Percentiles rank a stretch among this genome's conserved stretches.
These are phyloP conservation scores for Gephyroberyx darwinii DNA, from an alignment of 2,797 vertebrate genomes.

Conservation along the genomic window DNA sequence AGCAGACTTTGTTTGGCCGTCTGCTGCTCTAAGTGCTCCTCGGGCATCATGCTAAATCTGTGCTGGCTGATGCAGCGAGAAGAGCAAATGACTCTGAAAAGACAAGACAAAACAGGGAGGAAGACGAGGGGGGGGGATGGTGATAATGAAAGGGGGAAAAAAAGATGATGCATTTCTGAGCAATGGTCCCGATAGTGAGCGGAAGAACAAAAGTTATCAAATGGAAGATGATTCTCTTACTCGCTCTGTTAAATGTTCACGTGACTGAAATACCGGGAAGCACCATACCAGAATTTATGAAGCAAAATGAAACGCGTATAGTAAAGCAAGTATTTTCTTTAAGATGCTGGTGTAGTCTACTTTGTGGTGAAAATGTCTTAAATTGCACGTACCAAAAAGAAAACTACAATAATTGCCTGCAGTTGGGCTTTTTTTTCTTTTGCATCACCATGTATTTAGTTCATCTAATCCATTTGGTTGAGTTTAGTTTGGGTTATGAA, in stretches of 20 bases:
- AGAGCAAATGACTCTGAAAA: constrained; percentile 37
- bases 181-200: too few species aligned
- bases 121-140: not conserved
- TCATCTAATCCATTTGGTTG: not conserved
- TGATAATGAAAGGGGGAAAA: too few species aligned
- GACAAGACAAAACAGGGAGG: constrained; percentile 1
- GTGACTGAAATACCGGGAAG: too few species aligned
- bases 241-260: too few species aligned
- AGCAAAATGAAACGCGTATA: not conserved
- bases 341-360: too few species aligned
- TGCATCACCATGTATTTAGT: not conserved
- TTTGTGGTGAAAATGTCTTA: too few species aligned
- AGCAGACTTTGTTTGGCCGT: constrained; percentile 29
- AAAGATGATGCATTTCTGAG: too few species aligned
- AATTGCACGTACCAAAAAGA: too few species aligned
- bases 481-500: not conserved
- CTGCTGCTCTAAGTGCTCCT: constrained; percentile 26
- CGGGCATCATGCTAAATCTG: constrained; percentile 39
- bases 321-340: too few species aligned
- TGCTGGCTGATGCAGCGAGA: constrained; percentile 35
- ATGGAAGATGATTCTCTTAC: too few species aligned
- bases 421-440: not conserved
- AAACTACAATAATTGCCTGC: too few species aligned
- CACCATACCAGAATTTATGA: not conserved
- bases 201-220: not conserved